Percentiles rank a stretch among this genome's conserved stretches.
These are phyloP conservation scores for Caenorhabditis sp. DNA, from an alignment of 2,888 invertebrate species.

Conservation along the genomic window DNA sequence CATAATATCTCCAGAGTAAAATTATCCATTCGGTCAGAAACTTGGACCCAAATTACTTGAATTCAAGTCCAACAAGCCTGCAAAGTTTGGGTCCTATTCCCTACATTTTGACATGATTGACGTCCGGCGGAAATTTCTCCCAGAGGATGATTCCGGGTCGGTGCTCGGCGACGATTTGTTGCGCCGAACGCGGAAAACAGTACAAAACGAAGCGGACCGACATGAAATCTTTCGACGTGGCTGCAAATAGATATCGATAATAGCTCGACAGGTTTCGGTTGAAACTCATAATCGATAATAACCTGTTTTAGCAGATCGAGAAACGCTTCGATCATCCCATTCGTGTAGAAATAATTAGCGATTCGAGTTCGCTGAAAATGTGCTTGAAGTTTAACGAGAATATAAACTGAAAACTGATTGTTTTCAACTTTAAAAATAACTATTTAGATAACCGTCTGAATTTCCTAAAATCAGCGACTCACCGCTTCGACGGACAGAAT, in stretches of 20 bases:
- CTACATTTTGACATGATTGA: conserved; percentile 16
- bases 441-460: too few relatives aligned
- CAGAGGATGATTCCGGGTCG: conserved; percentile 24
- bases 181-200: neutral
- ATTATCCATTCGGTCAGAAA: too few relatives aligned
- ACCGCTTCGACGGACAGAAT: neutral
- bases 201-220: neutral
- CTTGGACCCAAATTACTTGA: too few relatives aligned
- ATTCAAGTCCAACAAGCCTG: neutral
- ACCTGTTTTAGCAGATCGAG: neutral
- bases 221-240: neutral
- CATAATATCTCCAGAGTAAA: too few relatives aligned
- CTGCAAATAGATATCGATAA: conserved; percentile 2
- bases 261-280: neutral
- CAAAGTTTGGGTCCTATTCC: neutral
- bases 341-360: neutral
- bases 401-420: too few relatives aligned
- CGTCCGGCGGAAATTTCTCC: neutral
- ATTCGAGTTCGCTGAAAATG: neutral
- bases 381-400: neutral
- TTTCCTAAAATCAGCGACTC: too few relatives aligned
- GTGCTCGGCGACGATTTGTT: conserved; percentile 11
- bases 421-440: too few relatives aligned
- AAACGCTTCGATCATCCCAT: conserved; percentile 17
- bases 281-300: conserved; percentile 14